Evolutionary conservation across 2,888 invertebrate genomes (phyloP).

Genomic region (Epiblema foenella): DNA sequence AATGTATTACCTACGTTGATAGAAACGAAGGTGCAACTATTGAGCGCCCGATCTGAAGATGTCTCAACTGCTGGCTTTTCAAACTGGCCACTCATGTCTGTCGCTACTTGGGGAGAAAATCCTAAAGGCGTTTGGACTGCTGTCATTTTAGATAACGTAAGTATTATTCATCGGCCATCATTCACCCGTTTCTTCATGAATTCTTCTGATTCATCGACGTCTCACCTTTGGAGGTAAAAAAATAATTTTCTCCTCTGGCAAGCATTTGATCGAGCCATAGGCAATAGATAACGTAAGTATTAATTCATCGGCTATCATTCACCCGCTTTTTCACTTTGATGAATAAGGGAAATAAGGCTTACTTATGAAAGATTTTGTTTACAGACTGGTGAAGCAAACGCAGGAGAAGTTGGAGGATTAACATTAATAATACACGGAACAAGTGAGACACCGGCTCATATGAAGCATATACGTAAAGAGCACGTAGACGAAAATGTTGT

Average conservation of each 20-base stretch:
- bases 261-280: no score
- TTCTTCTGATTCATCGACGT: no score
- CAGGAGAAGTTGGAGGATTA: constrained; percentile 85
- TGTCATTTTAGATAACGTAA: constrained; percentile 78
- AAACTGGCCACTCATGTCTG: constrained; percentile 95
- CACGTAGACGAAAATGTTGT: constrained; percentile 51
- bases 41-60: constrained; percentile 89
- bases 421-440: constrained; percentile 91
- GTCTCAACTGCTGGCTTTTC: constrained; percentile 88
- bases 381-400: constrained; percentile 75
- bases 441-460: constrained; percentile 85
- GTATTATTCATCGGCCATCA: neutral
- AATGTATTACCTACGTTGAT: constrained; percentile 11
- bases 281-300: constrained; percentile 77
- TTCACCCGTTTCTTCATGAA: no score
- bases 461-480: constrained; percentile 72
- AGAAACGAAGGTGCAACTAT: constrained; percentile 89
- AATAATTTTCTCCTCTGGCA: no score
- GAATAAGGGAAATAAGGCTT: no score
- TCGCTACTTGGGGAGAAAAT: constrained; percentile 95
- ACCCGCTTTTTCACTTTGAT: no score
- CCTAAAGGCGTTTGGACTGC: constrained; percentile 89
- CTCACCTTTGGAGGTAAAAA: no score
- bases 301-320: neutral
- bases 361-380: constrained; percentile 37